These are phyloP conservation scores for Limnothrissa miodon DNA, from an alignment of 2,113 vertebrate species.

Conservation along the genomic window DNA sequence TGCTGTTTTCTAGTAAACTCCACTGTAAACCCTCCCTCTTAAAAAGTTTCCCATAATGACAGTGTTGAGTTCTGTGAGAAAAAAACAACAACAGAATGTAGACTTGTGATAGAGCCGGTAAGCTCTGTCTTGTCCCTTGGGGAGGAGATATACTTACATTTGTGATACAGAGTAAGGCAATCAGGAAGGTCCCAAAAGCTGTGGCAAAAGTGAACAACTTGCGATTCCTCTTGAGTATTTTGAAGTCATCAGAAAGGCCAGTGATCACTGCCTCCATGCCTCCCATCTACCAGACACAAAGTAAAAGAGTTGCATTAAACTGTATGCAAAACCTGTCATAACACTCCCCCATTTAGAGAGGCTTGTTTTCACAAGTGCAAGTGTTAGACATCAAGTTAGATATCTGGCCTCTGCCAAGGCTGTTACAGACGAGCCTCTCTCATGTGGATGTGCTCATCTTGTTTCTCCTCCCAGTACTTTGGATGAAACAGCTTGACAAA, in stretches of 20 bases:
- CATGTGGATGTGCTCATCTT: background rate
- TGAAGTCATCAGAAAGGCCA: constrained; percentile 92
- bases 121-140: background rate
- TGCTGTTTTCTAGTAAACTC: background rate
- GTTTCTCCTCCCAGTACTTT: background rate
- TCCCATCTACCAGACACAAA: constrained; percentile 80
- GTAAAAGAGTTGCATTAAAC: background rate
- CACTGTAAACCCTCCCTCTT: background rate
- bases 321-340: background rate
- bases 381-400: background rate
- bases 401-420: background rate
- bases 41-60: background rate
- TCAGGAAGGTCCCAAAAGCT: constrained; percentile 84
- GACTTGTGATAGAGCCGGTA: background rate
- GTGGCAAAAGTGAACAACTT: constrained; percentile 90
- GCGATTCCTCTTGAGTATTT: constrained; percentile 87
- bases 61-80: background rate
- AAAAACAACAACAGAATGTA: background rate
- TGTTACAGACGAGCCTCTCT: background rate
- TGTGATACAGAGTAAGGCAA: constrained; percentile 89
- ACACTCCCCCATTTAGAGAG: background rate
- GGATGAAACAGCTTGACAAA: background rate
- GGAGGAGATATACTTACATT: constrained; percentile 82
- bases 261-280: constrained; percentile 98
- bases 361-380: background rate